These are phyloP conservation scores for Hedya salicella DNA, from an alignment of 2,888 invertebrate genomes.

Conservation along the genomic window DNA sequence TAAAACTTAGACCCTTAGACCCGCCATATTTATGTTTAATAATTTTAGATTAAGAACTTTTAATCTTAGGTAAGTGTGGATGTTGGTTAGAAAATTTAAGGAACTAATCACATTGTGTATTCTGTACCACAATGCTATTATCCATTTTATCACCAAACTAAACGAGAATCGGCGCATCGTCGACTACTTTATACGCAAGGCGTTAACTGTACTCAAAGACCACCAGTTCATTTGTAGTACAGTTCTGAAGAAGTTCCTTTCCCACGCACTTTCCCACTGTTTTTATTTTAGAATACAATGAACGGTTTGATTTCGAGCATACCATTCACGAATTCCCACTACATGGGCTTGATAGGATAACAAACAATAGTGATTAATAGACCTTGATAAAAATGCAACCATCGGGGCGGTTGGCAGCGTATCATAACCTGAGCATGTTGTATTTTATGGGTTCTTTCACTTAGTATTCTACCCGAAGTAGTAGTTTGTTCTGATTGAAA, in stretches of 20 bases:
- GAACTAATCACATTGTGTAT: background rate
- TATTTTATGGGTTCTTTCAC: constrained; percentile 20
- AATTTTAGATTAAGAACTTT: too few relatives aligned
- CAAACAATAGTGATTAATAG: constrained; percentile 41
- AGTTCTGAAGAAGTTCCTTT: constrained; percentile 54
- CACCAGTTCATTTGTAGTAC: constrained; percentile 47
- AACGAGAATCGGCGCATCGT: background rate
- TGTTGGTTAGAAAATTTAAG: too few relatives aligned
- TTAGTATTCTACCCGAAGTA: background rate
- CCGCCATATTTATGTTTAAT: too few relatives aligned
- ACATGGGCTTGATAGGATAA: constrained; percentile 42
- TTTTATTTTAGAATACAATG: constrained; percentile 51
- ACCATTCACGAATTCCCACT: constrained; percentile 51
- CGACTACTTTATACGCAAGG: constrained; percentile 28
- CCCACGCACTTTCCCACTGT: constrained; percentile 57
- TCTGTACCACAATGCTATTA: background rate
- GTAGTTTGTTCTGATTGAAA: background rate
- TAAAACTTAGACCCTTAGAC: too few relatives aligned
- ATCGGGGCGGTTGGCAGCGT: constrained; percentile 15
- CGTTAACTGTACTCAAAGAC: constrained; percentile 41
- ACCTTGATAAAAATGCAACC: constrained; percentile 37
- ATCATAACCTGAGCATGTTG: constrained; percentile 33
- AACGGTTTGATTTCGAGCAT: constrained; percentile 48
- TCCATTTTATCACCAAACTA: constrained; percentile 5
- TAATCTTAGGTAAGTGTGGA: too few relatives aligned